Percentiles rank a stretch among this genome's conserved stretches.
These are phyloP conservation scores for Sciurus niger DNA, from an alignment of 2,113 vertebrate species.

Conservation along the genomic window DNA sequence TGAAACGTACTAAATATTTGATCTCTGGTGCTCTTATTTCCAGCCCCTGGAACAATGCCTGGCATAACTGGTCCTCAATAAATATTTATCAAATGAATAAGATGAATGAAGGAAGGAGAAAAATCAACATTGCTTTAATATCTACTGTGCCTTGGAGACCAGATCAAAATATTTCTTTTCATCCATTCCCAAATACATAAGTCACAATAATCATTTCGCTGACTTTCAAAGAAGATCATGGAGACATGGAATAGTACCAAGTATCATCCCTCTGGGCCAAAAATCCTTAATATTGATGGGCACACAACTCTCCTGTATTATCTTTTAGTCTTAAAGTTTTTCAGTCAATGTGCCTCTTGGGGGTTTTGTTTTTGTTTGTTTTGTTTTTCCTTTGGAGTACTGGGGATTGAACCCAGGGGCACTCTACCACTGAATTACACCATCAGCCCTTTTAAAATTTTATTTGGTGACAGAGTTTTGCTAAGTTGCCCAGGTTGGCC, in stretches of 20 bases:
- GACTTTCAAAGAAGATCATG: conserved; percentile 6
- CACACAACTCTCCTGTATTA: not conserved
- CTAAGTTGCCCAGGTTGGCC: too few relatives aligned
- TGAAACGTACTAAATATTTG: conserved; percentile 32
- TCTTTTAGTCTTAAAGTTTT: conserved; percentile 57
- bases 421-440: not conserved
- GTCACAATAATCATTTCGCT: not conserved
- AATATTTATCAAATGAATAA: conserved; percentile 54
- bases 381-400: not conserved
- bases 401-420: not conserved
- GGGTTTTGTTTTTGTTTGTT: too few relatives aligned
- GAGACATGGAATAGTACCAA: not conserved
- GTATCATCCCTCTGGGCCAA: not conserved
- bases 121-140: conserved; percentile 56
- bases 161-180: conserved; percentile 53
- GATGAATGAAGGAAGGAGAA: not conserved
- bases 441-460: not conserved
- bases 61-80: not conserved
- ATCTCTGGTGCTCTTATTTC: not conserved
- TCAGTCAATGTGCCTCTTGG: not conserved
- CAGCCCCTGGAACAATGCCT: not conserved
- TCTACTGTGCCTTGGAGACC: conserved; percentile 16
- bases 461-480: not conserved
- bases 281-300: conserved; percentile 13
- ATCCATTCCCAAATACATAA: not conserved